phyloP scores from a whole-genome alignment of 2,113 vertebrate genomes.

The Tamias sibiricus region DNA sequence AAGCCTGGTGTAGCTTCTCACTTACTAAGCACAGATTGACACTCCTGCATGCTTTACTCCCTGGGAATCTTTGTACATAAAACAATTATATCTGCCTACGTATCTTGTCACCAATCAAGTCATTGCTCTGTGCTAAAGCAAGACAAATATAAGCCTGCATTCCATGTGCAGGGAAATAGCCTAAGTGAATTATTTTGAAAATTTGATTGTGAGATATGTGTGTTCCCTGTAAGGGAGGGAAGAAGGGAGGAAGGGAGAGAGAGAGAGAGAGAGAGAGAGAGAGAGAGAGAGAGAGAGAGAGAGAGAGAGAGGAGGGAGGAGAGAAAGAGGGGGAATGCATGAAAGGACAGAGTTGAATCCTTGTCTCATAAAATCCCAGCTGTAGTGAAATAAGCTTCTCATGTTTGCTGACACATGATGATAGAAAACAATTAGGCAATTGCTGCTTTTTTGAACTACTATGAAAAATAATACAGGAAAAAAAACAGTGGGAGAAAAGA shows the following conservation, averaged over 20 bases:
- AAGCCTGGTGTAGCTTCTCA: conserved; percentile 34
- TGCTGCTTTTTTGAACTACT: background rate
- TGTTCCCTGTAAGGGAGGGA: background rate
- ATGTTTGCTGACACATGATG: background rate
- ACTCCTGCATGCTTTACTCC: conserved; percentile 40
- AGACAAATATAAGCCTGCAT: conserved; percentile 73
- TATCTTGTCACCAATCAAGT: conserved; percentile 69
- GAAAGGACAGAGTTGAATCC: background rate
- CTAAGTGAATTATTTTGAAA: conserved; percentile 81
- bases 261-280: background rate
- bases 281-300: background rate
- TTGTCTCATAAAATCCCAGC: conserved; percentile 19
- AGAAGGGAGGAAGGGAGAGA: too few species aligned
- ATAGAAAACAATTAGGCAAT: conserved; percentile 50
- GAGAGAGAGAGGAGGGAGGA: background rate
- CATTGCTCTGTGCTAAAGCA: conserved; percentile 60
- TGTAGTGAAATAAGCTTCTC: conserved; percentile 13
- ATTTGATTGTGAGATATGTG: conserved; percentile 75
- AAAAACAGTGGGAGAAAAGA: background rate
- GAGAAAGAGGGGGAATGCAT: background rate
- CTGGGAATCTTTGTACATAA: conserved; percentile 66
- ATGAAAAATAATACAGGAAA: background rate
- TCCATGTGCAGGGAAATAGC: conserved; percentile 58
- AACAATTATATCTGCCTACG: conserved; percentile 66
- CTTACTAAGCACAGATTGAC: conserved; percentile 48